Percentiles rank a stretch among this genome's conserved stretches.
Evolutionary conservation across 1,140 invertebrate species (phyloP).

Genomic region (Drosophila simulans): DNA sequence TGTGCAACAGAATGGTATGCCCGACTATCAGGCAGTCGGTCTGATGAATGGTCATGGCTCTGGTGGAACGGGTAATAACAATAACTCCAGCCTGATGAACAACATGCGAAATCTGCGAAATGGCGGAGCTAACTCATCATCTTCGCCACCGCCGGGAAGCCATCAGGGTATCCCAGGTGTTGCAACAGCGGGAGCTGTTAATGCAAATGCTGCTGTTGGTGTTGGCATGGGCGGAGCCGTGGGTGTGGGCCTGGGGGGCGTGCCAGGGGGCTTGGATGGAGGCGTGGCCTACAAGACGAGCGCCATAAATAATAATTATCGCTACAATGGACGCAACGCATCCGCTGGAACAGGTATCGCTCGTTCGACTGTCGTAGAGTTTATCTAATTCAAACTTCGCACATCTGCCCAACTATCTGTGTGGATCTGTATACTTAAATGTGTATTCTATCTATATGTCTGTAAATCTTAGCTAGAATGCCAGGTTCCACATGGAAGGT

Average conservation of each 20-base stretch:
- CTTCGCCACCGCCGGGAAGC: constrained; percentile 1
- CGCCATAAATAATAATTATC: constrained; percentile 84
- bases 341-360: constrained; percentile 82
- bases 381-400: constrained; percentile 26
- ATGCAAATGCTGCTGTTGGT: background rate
- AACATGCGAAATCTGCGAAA: constrained; percentile 71
- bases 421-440: constrained; percentile 11
- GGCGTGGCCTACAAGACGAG: constrained; percentile 75
- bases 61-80: constrained; percentile 24
- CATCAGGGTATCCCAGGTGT: background rate
- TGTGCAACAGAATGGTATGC: constrained; percentile 36
- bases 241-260: constrained; percentile 36
- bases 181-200: too few species aligned
- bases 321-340: constrained; percentile 83
- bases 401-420: constrained; percentile 11
- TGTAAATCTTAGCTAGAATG: background rate
- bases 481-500: background rate
- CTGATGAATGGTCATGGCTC: constrained; percentile 62
- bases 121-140: constrained; percentile 11
- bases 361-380: constrained; percentile 67
- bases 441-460: constrained; percentile 8
- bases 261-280: constrained; percentile 40
- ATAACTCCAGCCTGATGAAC: constrained; percentile 42
- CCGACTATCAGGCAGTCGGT: constrained; percentile 33
- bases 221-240: background rate